Evolutionary conservation across 2,797 vertebrate species (phyloP).

Genomic region (Sebastes taczanowskii): DNA sequence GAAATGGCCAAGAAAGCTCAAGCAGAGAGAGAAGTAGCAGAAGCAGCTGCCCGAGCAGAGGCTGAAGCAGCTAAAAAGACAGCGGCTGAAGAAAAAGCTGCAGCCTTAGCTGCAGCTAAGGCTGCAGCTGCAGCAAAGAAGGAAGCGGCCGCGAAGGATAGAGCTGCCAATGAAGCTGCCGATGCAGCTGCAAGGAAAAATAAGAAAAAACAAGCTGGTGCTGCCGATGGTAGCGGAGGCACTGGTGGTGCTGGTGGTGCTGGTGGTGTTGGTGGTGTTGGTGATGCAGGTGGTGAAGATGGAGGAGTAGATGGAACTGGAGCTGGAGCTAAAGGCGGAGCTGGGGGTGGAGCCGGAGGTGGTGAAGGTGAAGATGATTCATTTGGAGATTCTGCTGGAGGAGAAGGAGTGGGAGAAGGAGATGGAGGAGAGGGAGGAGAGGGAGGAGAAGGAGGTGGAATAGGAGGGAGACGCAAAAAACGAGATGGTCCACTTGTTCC

Average conservation of each 20-base stretch:
- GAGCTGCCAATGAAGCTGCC: neutral
- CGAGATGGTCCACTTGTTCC: conserved; percentile 64
- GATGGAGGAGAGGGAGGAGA: neutral
- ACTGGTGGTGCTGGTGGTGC: neutral
- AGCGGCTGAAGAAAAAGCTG: conserved; percentile 62
- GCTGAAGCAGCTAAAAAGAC: conserved; percentile 61
- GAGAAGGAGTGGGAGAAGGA: conserved; percentile 6
- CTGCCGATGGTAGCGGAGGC: neutral
- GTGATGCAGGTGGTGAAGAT: neutral
- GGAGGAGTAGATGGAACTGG: neutral
- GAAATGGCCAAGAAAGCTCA: conserved; percentile 71
- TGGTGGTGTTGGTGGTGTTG: neutral
- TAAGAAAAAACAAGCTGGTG: conserved; percentile 18
- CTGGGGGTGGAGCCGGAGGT: neutral
- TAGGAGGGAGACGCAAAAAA: conserved; percentile 51
- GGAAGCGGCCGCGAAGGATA: conserved; percentile 41
- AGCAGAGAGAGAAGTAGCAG: conserved; percentile 67
- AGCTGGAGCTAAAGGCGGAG: neutral
- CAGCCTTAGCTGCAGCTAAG: conserved; percentile 47
- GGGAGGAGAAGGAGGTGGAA: conserved; percentile 2
- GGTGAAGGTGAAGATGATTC: conserved; percentile 27
- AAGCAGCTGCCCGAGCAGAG: conserved; percentile 47
- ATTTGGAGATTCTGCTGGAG: conserved; percentile 47
- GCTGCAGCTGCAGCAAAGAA: conserved; percentile 61
- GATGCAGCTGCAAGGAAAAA: conserved; percentile 1